Conservation (phyloP, 2,113 vertebrate species). For the Pithys albifrons region DNA sequence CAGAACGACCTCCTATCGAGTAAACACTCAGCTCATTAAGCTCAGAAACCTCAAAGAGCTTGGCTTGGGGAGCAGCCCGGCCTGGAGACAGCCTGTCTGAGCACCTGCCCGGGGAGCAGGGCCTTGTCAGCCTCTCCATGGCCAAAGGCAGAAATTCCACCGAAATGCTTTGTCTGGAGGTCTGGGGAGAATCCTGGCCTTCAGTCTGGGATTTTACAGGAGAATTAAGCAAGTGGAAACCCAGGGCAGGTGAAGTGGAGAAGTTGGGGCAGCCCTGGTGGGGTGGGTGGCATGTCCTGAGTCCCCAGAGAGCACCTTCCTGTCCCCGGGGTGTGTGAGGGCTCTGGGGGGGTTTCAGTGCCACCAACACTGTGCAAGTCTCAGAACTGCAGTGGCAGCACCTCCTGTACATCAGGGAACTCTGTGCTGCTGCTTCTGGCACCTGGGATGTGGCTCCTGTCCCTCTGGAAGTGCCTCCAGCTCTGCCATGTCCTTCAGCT, state of each 20-base stretch:
- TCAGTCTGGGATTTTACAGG: neutral
- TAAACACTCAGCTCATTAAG: neutral
- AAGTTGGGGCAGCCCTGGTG: neutral
- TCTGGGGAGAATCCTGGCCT: neutral
- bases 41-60: neutral
- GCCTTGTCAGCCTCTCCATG: neutral
- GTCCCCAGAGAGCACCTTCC: neutral
- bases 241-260: neutral
- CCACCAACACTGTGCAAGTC: fast-evolving
- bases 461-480: neutral
- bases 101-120: neutral
- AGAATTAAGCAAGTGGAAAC: neutral
- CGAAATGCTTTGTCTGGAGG: neutral
- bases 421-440: neutral
- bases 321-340: neutral
- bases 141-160: neutral
- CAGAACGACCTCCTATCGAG: neutral
- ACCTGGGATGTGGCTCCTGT: neutral
- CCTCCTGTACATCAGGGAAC: fast-evolving
- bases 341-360: neutral
- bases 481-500: neutral
- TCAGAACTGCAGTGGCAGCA: neutral
- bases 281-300: neutral
- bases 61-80: neutral
- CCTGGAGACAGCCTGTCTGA: neutral